A percentile compares a stretch with the other conserved stretches of the same genome.
These are phyloP conservation scores for Chamaea fasciata DNA, from an alignment of 2,113 vertebrate species.

Conservation along the genomic window DNA sequence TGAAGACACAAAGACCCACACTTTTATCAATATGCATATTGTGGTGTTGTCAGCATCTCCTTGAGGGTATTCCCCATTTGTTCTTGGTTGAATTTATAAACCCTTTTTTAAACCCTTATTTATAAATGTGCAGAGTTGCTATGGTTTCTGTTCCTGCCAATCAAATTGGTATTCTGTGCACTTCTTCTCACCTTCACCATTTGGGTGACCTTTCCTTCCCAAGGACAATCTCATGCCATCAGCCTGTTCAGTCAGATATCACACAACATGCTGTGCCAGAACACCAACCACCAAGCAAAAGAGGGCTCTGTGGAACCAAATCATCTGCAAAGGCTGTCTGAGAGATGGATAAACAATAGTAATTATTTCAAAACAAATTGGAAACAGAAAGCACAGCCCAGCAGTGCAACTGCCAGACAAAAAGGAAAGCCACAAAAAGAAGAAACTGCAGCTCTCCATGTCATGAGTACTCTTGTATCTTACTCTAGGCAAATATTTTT, in stretches of 20 bases:
- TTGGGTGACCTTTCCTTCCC: slow-evolving; percentile 39
- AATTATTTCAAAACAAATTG: slow-evolving; percentile 31
- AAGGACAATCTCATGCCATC: slow-evolving; percentile 30
- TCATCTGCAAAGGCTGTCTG: slow-evolving; percentile 9
- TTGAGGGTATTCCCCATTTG: neutral
- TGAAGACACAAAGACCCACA: neutral
- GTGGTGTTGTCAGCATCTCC: neutral
- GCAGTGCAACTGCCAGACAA: neutral
- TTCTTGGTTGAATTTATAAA: slow-evolving; percentile 5
- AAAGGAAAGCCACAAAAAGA: neutral
- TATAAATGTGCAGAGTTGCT: neutral
- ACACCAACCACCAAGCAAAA: neutral
- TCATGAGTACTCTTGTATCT: neutral
- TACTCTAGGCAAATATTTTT: neutral
- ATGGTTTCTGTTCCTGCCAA: slow-evolving; percentile 25
- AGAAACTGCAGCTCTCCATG: neutral
- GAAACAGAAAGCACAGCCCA: slow-evolving; percentile 10
- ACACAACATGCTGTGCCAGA: neutral
- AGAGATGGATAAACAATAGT: slow-evolving; percentile 12
- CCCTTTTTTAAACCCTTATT: neutral
- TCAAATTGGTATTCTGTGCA: slow-evolving; percentile 5
- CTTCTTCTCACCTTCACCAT: slow-evolving; percentile 43
- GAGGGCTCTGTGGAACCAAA: neutral
- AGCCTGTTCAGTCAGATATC: slow-evolving; percentile 29
- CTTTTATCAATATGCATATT: neutral